Base-by-base conservation (phyloP, 2,113 vertebrate genomes). In the Trinectes maculatus region DNA sequence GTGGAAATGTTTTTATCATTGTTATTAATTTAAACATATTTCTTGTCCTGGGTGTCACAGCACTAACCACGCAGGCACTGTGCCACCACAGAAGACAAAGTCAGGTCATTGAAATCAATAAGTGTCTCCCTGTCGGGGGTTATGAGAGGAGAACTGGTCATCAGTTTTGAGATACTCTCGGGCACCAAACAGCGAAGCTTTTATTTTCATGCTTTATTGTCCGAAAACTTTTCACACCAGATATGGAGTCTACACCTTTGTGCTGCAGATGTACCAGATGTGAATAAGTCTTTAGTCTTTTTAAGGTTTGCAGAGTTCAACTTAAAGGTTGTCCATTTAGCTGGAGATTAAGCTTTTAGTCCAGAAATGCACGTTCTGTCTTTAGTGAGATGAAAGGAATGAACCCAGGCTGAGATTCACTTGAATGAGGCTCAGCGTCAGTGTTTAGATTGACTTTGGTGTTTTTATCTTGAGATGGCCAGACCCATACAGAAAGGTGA, bases 401-500 rank as follows among this genome's bases (percentile, higher is more conserved):
- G 37, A 40, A 74, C 55, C 70, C 49, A 70, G 33, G 60, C 81
- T 66, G 54, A 26, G 68, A 73, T 78, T 79, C 76, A 81, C 76
- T 84, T 79, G 53, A 79, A 69, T 74, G 65, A 66, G 68, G 51
- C 67, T 88, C 82, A 79, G 46, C 86, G 79, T 61, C 65, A 48
- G 65, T 73, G 80, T 84, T 89, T 79, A 80, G 60, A 73, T 70
- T 72, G 71, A 80, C 77, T 87, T 69, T 55, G 26, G 60, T 72
- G 57, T 74, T 48, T 78, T 88, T 84, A 87, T 88, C 84, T 87
- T 67, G 53, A 71, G 62, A 69, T 68, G 59, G 52, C 65, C 77
- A 77, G 73, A 75, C 31, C 34, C 47, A 66, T 63, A 34, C 6
- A 60, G 31, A 74, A 44, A 62, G 71, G 79, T 53, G 60, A 80